Percentiles rank a stretch among this genome's conserved stretches.
Evolutionary conservation across 2,113 vertebrate species (phyloP).

Genomic region (Ameiurus melas): DNA sequence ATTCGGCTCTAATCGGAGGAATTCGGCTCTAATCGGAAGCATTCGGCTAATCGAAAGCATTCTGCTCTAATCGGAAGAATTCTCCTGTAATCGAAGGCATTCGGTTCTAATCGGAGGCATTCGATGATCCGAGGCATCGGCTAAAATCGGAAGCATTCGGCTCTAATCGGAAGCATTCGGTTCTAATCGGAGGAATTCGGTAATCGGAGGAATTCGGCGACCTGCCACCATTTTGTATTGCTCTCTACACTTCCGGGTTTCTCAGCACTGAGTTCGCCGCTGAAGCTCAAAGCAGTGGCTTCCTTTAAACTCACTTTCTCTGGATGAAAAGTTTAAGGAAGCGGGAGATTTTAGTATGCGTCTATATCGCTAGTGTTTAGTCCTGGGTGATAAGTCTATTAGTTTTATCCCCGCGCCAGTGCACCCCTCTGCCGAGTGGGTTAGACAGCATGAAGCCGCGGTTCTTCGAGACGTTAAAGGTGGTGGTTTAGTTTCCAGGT

Average conservation of each 20-base stretch:
- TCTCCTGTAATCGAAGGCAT: background rate
- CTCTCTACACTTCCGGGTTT: constrained; percentile 69
- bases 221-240: constrained; percentile 74
- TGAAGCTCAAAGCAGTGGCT: constrained; percentile 26
- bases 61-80: background rate
- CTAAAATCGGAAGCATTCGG: background rate
- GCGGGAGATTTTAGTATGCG: background rate
- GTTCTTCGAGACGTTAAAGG: background rate
- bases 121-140: constrained; percentile 40
- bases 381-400: constrained; percentile 2
- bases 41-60: constrained; percentile 6
- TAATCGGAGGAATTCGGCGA: constrained; percentile 42
- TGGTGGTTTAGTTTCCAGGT: background rate
- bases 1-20: constrained; percentile 1
- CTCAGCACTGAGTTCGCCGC: constrained; percentile 37
- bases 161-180: constrained; percentile 28
- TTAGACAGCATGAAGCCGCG: constrained; percentile 18
- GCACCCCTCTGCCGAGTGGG: constrained; percentile 13
- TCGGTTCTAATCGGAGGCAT: constrained; percentile 5
- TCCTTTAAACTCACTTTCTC: background rate
- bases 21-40: background rate
- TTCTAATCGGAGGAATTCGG: background rate
- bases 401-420: background rate
- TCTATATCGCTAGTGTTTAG: background rate
- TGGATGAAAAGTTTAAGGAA: constrained; percentile 6